Evolutionary conservation across 92 coral and sea anemone species (phyloP), one percentile per base, ranked within the genome.

Genomic region (Paragorgia papillata): DNA sequence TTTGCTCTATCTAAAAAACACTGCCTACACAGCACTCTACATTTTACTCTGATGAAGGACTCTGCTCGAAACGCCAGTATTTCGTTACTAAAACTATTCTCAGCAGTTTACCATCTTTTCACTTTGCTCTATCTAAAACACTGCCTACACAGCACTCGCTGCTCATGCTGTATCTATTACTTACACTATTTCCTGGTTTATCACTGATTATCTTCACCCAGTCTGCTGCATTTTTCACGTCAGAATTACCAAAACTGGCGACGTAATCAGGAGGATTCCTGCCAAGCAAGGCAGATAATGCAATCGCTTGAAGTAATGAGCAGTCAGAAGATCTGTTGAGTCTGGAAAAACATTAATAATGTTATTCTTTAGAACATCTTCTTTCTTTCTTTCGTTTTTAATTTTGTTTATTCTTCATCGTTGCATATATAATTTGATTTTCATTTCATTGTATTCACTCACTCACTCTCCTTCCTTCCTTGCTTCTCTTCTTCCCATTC

Each of bases 231-330:
- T 86, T 94, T 77, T 91, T 86, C n/a, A 94, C 98, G 49, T 91
- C 97, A 28, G 98, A 94, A 76, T 94, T 94, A 6, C 98, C 98
- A 64, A 91, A 94, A n/a, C 87, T 86, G 17, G 95, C 97, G 12
- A 94, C 95, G 40, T 91, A 80, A 12, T 89, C 82, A 26, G 98
- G 97, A 12, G 79, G 92, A 60, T 83, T 88, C 49, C 26, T 71
- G 18, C 96, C 90, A 17, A 91, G 63, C 69, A 91, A 33, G 2
- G 89, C 83, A 61, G 80, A 67, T 35, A 89, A 82, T 58, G 82
- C 90, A 17, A 85, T 87, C 37, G 91, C 92, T 54, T 94, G 98
- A 28, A 91, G 76, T 66, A 84, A 35, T 48, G 80, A 60, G 67
- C 98, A 94, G 35, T 81, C 85, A 2, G 90, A 80, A 21, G 84